Conservation (phyloP, 2,888 invertebrate genomes). For the Lycaena phlaeas region DNA sequence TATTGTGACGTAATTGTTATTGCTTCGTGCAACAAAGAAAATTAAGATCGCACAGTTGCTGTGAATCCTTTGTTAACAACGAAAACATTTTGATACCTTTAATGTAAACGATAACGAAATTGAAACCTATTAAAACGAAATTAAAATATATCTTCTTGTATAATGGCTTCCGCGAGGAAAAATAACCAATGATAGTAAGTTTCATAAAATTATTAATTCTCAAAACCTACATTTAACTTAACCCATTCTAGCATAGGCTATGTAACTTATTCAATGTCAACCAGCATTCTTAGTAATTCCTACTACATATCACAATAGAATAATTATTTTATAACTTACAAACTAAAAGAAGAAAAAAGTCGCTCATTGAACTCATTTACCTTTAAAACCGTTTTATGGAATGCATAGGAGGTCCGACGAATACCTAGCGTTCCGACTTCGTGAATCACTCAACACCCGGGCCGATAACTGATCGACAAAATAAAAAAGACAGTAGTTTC, state of each 20-base stretch:
- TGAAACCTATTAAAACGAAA: no score
- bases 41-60: constrained; percentile 37
- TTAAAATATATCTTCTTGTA: no score
- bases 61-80: constrained; percentile 26
- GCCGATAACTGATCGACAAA: constrained; percentile 26
- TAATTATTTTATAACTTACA: no score
- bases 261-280: no score
- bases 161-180: no score
- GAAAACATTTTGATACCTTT: constrained; percentile 9
- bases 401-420: constrained; percentile 45
- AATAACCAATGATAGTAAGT: no score
- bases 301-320: no score
- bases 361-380: constrained; percentile 4
- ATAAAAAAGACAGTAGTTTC: constrained; percentile 26
- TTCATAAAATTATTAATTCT: no score
- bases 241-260: no score
- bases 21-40: constrained; percentile 59
- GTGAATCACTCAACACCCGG: constrained; percentile 49
- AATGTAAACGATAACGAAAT: no score
- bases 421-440: constrained; percentile 39
- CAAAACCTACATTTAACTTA: no score
- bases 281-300: no score
- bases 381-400: constrained; percentile 29
- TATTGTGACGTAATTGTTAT: constrained; percentile 62
- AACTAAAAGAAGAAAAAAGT: not conserved